A percentile compares a stretch with the other conserved stretches of the same genome.
phyloP scores from a whole-genome alignment of 2,113 vertebrate genomes.

The Chloebia gouldiae region DNA sequence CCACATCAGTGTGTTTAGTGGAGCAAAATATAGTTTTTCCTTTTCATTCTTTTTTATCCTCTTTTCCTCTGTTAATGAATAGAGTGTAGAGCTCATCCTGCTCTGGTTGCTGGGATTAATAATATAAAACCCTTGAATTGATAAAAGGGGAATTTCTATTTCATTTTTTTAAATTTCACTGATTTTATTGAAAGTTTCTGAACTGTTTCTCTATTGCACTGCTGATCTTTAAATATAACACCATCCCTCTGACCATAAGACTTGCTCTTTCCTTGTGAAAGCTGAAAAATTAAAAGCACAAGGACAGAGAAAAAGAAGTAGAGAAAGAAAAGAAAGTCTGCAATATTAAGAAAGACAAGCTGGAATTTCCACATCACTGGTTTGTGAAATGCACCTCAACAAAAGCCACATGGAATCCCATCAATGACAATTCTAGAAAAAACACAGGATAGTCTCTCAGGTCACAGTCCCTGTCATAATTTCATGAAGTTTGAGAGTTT shows the following conservation, averaged over 20 bases:
- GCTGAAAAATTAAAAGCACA: neutral
- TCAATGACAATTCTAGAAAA: neutral
- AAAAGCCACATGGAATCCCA: neutral
- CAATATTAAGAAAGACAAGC: neutral
- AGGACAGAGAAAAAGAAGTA: neutral
- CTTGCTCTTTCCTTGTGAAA: neutral
- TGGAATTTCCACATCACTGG: neutral
- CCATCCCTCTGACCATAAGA: neutral
- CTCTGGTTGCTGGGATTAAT: neutral
- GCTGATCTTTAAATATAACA: neutral
- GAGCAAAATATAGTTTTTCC: neutral
- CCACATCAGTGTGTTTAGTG: neutral
- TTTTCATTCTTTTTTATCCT: neutral
- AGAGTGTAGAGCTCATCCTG: neutral
- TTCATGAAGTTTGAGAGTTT: neutral
- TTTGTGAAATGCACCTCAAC: neutral
- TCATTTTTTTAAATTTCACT: slow-evolving; percentile 28
- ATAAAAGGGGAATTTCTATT: neutral
- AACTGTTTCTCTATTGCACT: neutral
- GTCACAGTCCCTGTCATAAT: neutral
- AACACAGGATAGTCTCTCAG: neutral
- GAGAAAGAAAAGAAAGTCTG: neutral
- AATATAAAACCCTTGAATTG: neutral
- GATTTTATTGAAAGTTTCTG: slow-evolving; percentile 2
- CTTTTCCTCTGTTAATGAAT: slow-evolving; percentile 10